Evolutionary conservation across 1,140 invertebrate genomes (phyloP), one percentile per base, ranked within the genome.

Genomic region (Panagrolaimus sp.): DNA sequence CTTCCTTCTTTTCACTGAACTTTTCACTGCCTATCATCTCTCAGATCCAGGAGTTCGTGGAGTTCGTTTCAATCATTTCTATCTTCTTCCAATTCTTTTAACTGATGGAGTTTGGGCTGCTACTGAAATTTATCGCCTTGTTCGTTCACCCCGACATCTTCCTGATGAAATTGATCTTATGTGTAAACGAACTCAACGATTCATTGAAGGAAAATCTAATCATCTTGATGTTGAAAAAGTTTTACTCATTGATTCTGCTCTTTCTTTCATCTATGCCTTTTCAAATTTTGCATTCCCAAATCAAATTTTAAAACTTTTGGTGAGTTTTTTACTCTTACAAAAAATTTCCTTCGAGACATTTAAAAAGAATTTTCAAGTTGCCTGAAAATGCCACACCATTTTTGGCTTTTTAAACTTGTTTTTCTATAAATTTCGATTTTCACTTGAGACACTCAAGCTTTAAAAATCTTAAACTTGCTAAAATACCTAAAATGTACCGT

Each of bases 211-310:
- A 11, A 27, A 43, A 20, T 38, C 25, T 25, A 64, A 64, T 20
- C 31, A 38, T 38, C 63, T 64, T 23, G 42, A 47, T 43, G 42
- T 47, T 44, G 42, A 64, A 47, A 43, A 47, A 20, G 11, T 64
- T 20, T 31, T 64, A 8, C 45, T 43, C 14, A n/a, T 64, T 9
- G 63, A 64, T 47, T 43, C 63, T 9, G 63, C 45, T n/a, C 42
- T 64, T 20, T 25, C 16, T 43, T 64, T 64, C 63, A 23, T 43
- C 20, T 64, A 64, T 64, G 63, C 63, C 11, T 47, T 64, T 16
- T 11, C 20, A 20, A 64, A 64, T 16, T 64, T 64, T 20, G 63
- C 63, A 23, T 64, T 64, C 42, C 63, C 63, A n/a, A 64, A 64
- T 64, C 63, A 64, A 20, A 64, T 64, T 16, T 25, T 64, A 5